Conservation (phyloP, 2,797 vertebrate species). For the Macropodus opercularis region DNA sequence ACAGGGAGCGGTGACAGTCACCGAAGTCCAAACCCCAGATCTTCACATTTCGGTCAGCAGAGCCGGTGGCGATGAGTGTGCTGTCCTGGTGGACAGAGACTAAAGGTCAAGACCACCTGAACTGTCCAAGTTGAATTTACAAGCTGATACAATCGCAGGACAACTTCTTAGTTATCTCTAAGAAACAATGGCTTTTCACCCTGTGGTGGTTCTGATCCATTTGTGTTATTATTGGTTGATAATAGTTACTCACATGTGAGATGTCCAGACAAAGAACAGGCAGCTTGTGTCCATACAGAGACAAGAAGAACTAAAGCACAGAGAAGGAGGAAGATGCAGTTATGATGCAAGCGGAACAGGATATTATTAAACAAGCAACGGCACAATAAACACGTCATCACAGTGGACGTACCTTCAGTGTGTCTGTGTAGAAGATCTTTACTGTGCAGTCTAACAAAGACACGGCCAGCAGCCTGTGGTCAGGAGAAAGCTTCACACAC, state of each 20-base stretch:
- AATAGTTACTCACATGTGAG: conserved; percentile 88
- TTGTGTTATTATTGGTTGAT: too few species aligned
- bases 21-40: conserved; percentile 99
- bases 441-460: conserved; percentile 95
- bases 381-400: accelerated
- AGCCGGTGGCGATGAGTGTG: conserved; percentile 91
- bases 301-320: conserved; percentile 91
- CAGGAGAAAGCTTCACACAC: conserved; percentile 90
- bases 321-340: background rate
- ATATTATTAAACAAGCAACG: background rate
- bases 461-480: conserved; percentile 89
- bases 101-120: conserved; percentile 8
- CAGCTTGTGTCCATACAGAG: conserved; percentile 97
- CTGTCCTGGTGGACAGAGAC: conserved; percentile 83
- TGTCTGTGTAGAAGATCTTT: conserved; percentile 94
- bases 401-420: conserved; percentile 86
- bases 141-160: background rate
- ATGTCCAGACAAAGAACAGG: conserved; percentile 98
- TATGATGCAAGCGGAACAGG: background rate
- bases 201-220: too few species aligned
- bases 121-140: background rate
- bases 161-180: background rate
- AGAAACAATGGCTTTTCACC: background rate
- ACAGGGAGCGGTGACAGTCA: conserved; percentile 96
- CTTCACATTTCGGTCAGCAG: conserved; percentile 96